These are phyloP conservation scores for Apamea anceps DNA, from an alignment of 2,888 invertebrate species.

Conservation along the genomic window DNA sequence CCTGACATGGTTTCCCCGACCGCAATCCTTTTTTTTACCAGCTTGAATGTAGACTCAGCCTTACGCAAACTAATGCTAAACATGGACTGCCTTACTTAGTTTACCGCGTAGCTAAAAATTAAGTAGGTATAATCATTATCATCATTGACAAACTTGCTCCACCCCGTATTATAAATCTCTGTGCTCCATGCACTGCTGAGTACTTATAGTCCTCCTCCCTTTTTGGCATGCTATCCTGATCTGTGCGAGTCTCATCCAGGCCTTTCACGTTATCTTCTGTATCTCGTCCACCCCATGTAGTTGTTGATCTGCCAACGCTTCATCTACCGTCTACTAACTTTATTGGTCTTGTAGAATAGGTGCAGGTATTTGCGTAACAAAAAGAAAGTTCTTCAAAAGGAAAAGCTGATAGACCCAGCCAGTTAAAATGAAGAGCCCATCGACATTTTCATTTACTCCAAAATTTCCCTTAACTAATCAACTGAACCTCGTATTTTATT, in stretches of 20 bases:
- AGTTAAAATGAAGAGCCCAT: slow-evolving; percentile 24
- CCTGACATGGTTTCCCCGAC: not conserved
- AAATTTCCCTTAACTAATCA: slow-evolving; percentile 35
- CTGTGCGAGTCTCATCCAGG: not conserved
- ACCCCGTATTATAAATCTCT: not conserved
- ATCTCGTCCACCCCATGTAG: not conserved
- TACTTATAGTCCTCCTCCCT: not conserved
- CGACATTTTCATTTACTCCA: slow-evolving; percentile 16
- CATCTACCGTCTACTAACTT: not conserved
- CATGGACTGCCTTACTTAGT: not conserved
- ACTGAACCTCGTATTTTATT: slow-evolving; percentile 39
- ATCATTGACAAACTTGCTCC: not conserved
- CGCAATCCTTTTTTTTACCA: not conserved
- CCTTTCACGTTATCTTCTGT: not conserved
- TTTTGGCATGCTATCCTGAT: not conserved
- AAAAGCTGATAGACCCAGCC: slow-evolving; percentile 3
- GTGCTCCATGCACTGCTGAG: not conserved
- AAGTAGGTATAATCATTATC: not conserved
- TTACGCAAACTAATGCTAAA: not conserved
- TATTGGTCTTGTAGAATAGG: too few relatives aligned
- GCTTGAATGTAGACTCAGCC: not conserved
- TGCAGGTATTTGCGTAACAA: not conserved
- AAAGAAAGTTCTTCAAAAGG: slow-evolving; percentile 8
- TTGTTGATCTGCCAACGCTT: not conserved
- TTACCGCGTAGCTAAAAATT: not conserved